Percentiles rank a stretch among this genome's conserved stretches.
Conservation (phyloP, 2,113 vertebrate genomes). For the Caloenas nicobarica region DNA sequence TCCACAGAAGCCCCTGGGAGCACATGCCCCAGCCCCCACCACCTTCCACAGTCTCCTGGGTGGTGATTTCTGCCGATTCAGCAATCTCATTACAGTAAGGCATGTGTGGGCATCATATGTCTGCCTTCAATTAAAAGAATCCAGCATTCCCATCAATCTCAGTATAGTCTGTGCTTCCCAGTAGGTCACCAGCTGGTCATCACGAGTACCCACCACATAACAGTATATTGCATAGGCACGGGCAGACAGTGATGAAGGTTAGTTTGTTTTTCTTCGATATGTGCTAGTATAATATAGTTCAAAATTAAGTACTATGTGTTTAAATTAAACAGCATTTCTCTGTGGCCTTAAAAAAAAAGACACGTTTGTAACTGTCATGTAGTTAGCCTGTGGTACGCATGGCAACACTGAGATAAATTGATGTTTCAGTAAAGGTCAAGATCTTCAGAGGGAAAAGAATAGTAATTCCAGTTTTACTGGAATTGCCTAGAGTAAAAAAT, state of each 20-base stretch:
- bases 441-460: neutral
- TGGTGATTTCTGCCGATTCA: neutral
- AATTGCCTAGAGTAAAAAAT: neutral
- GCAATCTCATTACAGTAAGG: neutral
- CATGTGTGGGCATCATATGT: accelerated
- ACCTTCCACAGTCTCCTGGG: neutral
- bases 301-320: neutral
- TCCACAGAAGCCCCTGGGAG: neutral
- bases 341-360: neutral
- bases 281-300: neutral
- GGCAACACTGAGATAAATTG: neutral
- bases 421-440: neutral
- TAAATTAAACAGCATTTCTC: neutral
- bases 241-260: neutral
- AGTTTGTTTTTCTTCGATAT: neutral
- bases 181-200: neutral
- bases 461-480: neutral
- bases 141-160: neutral
- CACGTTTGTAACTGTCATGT: neutral
- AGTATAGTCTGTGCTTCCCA: neutral
- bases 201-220: accelerated
- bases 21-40: accelerated
- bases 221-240: neutral
- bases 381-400: neutral
- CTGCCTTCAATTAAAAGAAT: neutral